A percentile compares a stretch with the other conserved stretches of the same genome.
phyloP scores from a whole-genome alignment of 1,140 invertebrate species.

The Anthonomus grandis region DNA sequence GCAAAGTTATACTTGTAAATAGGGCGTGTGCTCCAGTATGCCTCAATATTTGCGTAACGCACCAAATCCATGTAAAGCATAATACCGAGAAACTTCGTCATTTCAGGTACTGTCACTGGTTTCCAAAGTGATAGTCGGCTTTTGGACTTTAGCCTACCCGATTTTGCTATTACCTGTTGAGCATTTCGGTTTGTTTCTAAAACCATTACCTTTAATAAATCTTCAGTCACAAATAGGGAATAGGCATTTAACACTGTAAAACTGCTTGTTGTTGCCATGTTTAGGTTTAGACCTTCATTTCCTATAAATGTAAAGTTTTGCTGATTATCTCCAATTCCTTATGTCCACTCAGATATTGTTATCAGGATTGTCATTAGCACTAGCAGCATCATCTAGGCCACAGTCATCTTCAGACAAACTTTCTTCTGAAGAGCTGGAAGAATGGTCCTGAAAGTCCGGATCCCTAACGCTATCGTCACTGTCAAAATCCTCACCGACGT shows the following conservation, averaged over 20 bases:
- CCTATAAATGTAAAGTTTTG: constrained; percentile 10
- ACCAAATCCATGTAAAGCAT: constrained; percentile 5
- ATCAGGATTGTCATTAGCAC: constrained; percentile 7
- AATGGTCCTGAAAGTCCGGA: constrained; percentile 17
- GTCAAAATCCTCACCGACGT: no score
- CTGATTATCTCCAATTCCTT: constrained; percentile 16
- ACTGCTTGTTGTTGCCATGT: constrained; percentile 16
- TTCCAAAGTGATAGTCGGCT: constrained; percentile 9
- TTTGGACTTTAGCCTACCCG: constrained; percentile 4
- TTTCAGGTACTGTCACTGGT: constrained; percentile 1
- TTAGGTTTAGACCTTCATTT: constrained; percentile 17
- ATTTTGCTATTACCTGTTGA: no score
- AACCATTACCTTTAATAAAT: constrained; percentile 7
- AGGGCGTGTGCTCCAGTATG: constrained; percentile 1
- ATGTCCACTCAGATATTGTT: constrained; percentile 16
- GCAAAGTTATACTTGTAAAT: constrained; percentile 1
- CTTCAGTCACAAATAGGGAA: constrained; percentile 11
- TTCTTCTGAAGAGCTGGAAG: constrained; percentile 16
- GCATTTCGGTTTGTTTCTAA: constrained; percentile 9
- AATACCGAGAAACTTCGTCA: constrained; percentile 8
- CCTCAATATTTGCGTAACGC: neutral
- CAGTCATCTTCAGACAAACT: constrained; percentile 6
- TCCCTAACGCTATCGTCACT: constrained; percentile 15
- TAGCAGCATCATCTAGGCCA: constrained; percentile 7
- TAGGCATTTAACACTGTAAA: constrained; percentile 21